Conservation (phyloP, 2,888 invertebrate genomes). For the Orgyia antiqua region DNA sequence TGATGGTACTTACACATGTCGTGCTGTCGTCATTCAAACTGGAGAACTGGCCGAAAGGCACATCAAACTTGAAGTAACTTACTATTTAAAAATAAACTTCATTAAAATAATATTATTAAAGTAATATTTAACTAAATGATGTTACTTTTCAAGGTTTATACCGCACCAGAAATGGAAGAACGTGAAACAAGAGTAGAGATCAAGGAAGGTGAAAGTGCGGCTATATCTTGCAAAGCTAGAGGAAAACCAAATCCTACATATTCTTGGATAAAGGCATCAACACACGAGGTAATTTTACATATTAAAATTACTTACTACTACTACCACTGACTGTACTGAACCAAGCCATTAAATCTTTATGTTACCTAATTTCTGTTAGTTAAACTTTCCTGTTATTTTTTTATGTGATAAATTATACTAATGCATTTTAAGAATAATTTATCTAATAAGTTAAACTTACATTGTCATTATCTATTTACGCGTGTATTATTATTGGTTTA, state of each 20-base stretch:
- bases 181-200: conserved; percentile 81
- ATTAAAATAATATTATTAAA: not conserved
- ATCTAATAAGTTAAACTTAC: too few relatives aligned
- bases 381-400: too few relatives aligned
- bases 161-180: conserved; percentile 84
- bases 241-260: conserved; percentile 92
- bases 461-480: too few relatives aligned
- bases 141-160: conserved; percentile 79
- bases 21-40: conserved; percentile 89
- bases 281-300: conserved; percentile 72
- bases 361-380: too few relatives aligned
- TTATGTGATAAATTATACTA: not conserved
- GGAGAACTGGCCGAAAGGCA: conserved; percentile 87
- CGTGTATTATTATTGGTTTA: too few relatives aligned
- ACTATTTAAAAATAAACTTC: not conserved
- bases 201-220: conserved; percentile 88
- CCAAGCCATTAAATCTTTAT: too few relatives aligned
- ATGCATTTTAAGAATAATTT: too few relatives aligned
- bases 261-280: conserved; percentile 88
- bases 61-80: conserved; percentile 87
- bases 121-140: not conserved
- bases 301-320: too few relatives aligned
- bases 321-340: too few relatives aligned
- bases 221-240: conserved; percentile 85
- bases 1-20: conserved; percentile 91